These are phyloP conservation scores for Globodera ellingtonae DNA, from an alignment of 1,140 invertebrate species.

Conservation along the genomic window DNA sequence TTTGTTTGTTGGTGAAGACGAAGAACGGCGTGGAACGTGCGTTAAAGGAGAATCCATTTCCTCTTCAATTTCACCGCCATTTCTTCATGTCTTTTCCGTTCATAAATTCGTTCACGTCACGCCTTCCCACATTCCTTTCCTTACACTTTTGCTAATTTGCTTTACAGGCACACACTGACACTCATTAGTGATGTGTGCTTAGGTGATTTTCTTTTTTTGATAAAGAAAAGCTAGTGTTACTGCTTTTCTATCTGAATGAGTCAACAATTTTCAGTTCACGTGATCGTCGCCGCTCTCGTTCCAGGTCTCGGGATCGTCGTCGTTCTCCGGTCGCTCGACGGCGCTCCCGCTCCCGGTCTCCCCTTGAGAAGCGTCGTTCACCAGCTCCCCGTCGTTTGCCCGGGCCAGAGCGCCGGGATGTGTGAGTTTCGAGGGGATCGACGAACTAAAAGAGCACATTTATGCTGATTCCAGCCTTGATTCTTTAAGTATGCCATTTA, in stretches of 20 bases:
- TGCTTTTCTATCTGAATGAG: neutral
- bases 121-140: neutral
- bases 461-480: conserved; percentile 34
- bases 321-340: neutral
- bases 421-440: conserved; percentile 48
- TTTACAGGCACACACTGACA: conserved; percentile 7
- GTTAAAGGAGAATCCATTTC: neutral
- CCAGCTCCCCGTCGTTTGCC: conserved; percentile 53
- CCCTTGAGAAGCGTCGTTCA: conserved; percentile 23
- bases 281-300: conserved; percentile 37
- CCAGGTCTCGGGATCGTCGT: conserved; percentile 34
- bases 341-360: conserved; percentile 31
- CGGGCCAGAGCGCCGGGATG: conserved; percentile 62
- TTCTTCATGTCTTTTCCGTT: neutral
- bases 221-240: neutral
- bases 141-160: conserved; percentile 16
- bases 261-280: conserved; percentile 33
- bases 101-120: conserved; percentile 21
- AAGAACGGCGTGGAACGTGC: conserved; percentile 14
- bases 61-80: neutral
- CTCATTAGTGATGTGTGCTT: too few relatives aligned
- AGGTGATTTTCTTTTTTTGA: neutral
- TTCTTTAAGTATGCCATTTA: conserved; percentile 64
- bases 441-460: neutral
- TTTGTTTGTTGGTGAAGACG: conserved; percentile 15